Percentiles rank a stretch among this genome's conserved stretches.
Conservation (phyloP, 2,797 vertebrate species). For the Merluccius polli region DNA sequence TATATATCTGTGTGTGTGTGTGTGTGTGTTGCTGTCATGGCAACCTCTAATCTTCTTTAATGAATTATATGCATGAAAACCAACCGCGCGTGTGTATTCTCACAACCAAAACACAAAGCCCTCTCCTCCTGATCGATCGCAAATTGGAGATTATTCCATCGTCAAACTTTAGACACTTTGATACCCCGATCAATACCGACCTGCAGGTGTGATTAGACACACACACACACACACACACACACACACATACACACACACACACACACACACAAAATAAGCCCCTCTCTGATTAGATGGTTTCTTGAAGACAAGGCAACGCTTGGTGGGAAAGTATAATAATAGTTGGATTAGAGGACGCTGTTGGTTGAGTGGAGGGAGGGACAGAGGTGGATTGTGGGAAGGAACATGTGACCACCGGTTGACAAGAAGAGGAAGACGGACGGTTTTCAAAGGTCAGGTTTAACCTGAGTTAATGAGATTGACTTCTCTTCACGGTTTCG, state of each 20-base stretch:
- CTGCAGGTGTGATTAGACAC: not conserved
- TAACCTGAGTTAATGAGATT: not conserved
- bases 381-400: not conserved
- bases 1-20: not conserved
- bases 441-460: not conserved
- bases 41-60: not conserved
- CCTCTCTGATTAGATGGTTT: not conserved
- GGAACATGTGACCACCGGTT: not conserved
- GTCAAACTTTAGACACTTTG: not conserved
- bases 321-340: not conserved
- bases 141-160: constrained; percentile 2
- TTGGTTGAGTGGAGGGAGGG: not conserved
- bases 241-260: not conserved
- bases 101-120: not conserved
- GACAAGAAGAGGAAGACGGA: not conserved
- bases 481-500: not conserved
- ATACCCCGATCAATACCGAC: not conserved
- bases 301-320: not conserved
- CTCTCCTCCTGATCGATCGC: not conserved
- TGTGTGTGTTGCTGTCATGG: not conserved
- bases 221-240: not conserved
- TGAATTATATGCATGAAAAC: not conserved
- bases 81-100: not conserved
- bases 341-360: constrained; percentile 1
- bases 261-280: not conserved